Conservation (phyloP, 2,113 vertebrate species). For the Potamarius usumacintae region DNA sequence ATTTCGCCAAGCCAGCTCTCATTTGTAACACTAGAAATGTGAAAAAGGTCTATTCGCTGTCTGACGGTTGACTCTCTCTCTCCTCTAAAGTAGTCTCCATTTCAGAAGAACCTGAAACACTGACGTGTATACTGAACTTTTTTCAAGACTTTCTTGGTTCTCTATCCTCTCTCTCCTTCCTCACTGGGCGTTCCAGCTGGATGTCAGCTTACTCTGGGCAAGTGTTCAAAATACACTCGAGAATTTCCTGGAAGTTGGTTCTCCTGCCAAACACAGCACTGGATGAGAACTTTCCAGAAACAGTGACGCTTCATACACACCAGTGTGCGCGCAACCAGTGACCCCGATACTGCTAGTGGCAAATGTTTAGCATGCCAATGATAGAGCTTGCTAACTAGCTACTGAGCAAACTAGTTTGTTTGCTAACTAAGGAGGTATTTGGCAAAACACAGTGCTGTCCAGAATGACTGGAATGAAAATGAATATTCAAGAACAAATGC, state of each 20-base stretch:
- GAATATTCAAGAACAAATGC: background rate
- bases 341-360: background rate
- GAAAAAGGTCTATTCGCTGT: too few relatives aligned
- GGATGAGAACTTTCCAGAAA: background rate
- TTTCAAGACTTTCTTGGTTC: background rate
- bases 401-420: background rate
- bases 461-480: background rate
- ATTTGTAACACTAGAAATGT: too few relatives aligned
- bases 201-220: background rate
- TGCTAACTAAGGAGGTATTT: background rate
- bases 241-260: slow-evolving; percentile 8
- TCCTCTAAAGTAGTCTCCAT: background rate
- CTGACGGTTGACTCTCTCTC: too few relatives aligned
- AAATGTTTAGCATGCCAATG: background rate
- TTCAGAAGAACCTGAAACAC: background rate
- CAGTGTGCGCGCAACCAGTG: background rate
- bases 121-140: background rate
- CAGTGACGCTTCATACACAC: background rate
- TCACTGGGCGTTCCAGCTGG: too few relatives aligned
- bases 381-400: background rate
- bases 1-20: too few relatives aligned
- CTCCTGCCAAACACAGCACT: background rate
- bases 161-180: background rate
- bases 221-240: background rate
- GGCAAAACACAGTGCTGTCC: background rate